Base-by-base conservation (phyloP, 1,140 invertebrate genomes). In the Thalassaphorura encarpata region DNA sequence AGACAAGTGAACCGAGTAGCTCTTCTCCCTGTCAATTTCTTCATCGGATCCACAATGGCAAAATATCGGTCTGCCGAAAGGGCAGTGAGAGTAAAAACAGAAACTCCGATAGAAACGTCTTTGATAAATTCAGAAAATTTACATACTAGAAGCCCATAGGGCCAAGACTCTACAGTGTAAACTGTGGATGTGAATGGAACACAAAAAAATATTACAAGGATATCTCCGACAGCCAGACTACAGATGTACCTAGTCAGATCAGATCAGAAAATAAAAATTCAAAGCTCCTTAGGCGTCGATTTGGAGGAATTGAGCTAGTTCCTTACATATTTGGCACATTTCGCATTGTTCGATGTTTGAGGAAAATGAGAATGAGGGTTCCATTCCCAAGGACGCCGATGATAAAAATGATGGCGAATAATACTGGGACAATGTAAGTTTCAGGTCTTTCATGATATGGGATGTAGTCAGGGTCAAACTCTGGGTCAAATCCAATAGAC, bases 31-130 rank as follows among this genome's bases (percentile, higher is more conserved):
- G 77, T 73, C 75, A 76, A 76, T 62, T 83, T 78, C 56, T 83
- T 77, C 64, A 90, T 76, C 0, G 87, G 87, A 69, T 86, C 77
- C 1, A 88, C 86, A 59, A 91, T 91, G 15, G 87, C 87, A 63
- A 85, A 84, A 67, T 85, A 91, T 33, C 91, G 78, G 69, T 96
- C 91, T 5, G 82, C 87, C 33, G 88, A 90, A 0, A 96, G 73
- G 0, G 89, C 89, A 0, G 88, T 91, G 42, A 95, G 72, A 0
- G 90, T 94, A 69, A 94, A 94, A 3, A 94, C 88, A 0, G 89
- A 93, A 0, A 96, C 89, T 0, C 89, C 90, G 41, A 93, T 84
- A n/a, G 87, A 91, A 54, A 94, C 77, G 67, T 93, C 89, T 68
- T 90, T 89, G 16, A 85, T 80, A 54, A 81, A 88, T 71, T 93